phyloP scores from a whole-genome alignment of 2,113 vertebrate genomes.

The Amia ocellicauda region DNA sequence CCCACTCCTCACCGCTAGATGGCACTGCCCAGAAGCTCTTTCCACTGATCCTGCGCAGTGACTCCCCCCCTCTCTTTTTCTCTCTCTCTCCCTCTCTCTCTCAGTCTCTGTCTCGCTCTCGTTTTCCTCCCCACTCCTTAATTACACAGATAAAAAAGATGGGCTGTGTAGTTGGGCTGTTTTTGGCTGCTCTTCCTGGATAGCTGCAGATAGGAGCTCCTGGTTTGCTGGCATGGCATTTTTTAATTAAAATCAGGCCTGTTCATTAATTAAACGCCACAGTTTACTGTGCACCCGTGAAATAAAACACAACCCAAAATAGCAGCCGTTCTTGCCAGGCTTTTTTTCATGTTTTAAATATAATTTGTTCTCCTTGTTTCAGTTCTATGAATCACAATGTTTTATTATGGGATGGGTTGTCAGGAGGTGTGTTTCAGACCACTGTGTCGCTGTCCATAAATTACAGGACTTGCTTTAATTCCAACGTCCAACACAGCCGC shows the following conservation, averaged over 20 bases:
- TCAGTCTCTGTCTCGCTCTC: no score
- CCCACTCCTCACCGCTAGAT: constrained; percentile 6
- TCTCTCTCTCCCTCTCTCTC: neutral
- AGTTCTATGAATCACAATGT: neutral
- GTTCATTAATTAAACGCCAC: constrained; percentile 5
- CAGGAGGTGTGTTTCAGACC: no score
- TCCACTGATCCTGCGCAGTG: neutral
- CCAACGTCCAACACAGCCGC: no score
- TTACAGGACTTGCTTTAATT: no score
- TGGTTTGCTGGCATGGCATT: constrained; percentile 10
- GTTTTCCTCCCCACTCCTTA: neutral
- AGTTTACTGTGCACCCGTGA: neutral
- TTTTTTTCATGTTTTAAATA: neutral
- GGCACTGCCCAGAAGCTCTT: neutral
- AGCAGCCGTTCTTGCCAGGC: neutral
- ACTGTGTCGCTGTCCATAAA: no score
- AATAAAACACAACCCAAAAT: constrained; percentile 16
- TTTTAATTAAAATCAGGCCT: constrained; percentile 12
- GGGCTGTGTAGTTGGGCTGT: neutral
- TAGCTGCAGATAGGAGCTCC: neutral
- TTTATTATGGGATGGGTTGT: neutral
- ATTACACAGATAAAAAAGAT: constrained; percentile 4
- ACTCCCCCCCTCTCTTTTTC: neutral
- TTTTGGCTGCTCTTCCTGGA: constrained; percentile 1
- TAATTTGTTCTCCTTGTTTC: neutral